A percentile compares a stretch with the other conserved stretches of the same genome.
These are phyloP conservation scores for Andrena minutula DNA, from an alignment of 2,888 invertebrate genomes.

Conservation along the genomic window DNA sequence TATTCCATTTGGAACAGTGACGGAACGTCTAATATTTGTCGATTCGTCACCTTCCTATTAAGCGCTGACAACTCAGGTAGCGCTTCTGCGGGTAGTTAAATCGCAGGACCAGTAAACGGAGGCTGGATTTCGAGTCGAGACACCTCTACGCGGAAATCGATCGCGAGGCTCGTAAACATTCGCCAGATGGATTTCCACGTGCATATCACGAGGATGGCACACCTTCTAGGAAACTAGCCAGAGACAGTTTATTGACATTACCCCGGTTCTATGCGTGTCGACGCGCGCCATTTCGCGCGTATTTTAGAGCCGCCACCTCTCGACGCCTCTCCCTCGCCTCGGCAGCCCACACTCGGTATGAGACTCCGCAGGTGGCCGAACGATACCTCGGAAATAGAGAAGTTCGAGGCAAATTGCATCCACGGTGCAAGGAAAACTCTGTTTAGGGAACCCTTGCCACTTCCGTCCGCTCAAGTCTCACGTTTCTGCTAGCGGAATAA, in stretches of 20 bases:
- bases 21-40: background rate
- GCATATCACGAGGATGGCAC: constrained; percentile 47
- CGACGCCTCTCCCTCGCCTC: constrained; percentile 8
- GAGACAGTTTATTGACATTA: constrained; percentile 65
- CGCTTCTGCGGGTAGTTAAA: background rate
- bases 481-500: background rate
- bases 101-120: background rate
- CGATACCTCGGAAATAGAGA: constrained; percentile 33
- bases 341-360: constrained; percentile 41
- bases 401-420: background rate
- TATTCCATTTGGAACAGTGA: background rate
- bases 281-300: constrained; percentile 11
- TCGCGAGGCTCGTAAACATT: constrained; percentile 63
- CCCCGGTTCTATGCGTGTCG: constrained; percentile 30
- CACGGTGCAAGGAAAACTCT: background rate
- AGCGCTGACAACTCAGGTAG: too few species aligned
- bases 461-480: background rate
- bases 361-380: constrained; percentile 59
- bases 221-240: constrained; percentile 57
- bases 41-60: too few species aligned
- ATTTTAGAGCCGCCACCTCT: constrained; percentile 17
- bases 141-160: constrained; percentile 32
- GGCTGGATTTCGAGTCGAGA: background rate
- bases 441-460: constrained; percentile 10
- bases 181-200: constrained; percentile 36